phyloP scores from a whole-genome alignment of 2,113 vertebrate genomes.

The Sarotherodon lohbergeri region DNA sequence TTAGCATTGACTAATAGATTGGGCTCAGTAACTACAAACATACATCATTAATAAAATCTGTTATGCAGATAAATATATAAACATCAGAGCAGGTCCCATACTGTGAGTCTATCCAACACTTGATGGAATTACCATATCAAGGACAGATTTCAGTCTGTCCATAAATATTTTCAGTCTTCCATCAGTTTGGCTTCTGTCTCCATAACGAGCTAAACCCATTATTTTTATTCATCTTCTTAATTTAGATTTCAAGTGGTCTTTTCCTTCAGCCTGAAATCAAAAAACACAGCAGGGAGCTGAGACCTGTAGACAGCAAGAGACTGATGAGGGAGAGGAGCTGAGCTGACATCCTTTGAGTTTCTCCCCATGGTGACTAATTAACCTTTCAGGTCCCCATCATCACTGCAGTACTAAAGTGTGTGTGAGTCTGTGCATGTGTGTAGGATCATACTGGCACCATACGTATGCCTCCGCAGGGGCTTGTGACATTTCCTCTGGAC shows the following conservation, averaged over 20 bases:
- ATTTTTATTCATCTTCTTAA: constrained; percentile 15
- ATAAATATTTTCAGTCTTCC: background rate
- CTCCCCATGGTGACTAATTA: constrained; percentile 56
- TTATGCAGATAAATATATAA: background rate
- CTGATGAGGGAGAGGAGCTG: constrained; percentile 11
- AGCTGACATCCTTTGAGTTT: constrained; percentile 30
- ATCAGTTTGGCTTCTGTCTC: background rate
- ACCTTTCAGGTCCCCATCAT: constrained; percentile 52
- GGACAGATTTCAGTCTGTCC: background rate
- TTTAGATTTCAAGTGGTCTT: constrained; percentile 52
- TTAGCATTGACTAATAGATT: background rate
- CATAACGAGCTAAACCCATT: constrained; percentile 7
- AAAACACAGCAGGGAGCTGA: constrained; percentile 9
- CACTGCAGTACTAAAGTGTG: background rate
- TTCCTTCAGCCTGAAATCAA: constrained; percentile 12
- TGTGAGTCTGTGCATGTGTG: background rate
- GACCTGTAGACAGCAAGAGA: constrained; percentile 4
- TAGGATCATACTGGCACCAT: background rate
- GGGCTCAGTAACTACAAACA: background rate
- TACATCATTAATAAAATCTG: background rate
- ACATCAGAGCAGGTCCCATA: background rate
- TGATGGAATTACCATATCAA: background rate
- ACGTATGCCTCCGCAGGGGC: background rate
- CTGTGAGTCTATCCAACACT: background rate
- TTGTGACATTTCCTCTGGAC: constrained; percentile 31